Evolutionary conservation across 2,113 vertebrate species (phyloP).

Genomic region (Tauraco erythrolophus): DNA sequence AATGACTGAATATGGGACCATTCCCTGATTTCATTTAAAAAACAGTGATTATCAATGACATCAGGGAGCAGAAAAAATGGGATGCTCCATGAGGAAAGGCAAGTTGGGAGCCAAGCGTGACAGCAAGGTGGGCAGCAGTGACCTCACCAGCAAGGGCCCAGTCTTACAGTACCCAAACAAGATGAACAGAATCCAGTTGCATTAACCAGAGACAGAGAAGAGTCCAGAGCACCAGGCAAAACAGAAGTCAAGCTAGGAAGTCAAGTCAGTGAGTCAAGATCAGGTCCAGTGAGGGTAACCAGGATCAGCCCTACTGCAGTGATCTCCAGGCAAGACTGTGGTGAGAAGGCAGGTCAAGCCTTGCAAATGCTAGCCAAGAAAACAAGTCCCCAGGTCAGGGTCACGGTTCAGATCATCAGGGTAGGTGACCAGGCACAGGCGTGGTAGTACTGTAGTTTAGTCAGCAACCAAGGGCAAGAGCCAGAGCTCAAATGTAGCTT

Average conservation of each 20-base stretch:
- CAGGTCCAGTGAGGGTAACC: neutral
- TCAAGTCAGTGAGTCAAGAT: neutral
- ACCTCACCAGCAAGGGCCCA: neutral
- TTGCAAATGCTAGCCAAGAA: neutral
- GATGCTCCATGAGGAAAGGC: neutral
- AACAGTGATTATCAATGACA: neutral
- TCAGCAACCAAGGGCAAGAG: neutral
- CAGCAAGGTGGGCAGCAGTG: neutral
- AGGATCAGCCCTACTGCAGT: neutral
- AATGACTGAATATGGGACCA: neutral
- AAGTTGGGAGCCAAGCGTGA: neutral
- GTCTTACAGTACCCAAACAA: neutral
- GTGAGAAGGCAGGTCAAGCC: neutral
- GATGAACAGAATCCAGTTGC: neutral
- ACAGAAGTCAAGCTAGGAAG: neutral
- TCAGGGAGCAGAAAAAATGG: neutral
- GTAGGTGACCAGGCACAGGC: neutral
- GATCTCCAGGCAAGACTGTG: neutral
- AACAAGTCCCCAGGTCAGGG: neutral
- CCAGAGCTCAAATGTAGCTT: neutral
- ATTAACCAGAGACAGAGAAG: neutral
- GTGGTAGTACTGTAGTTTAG: neutral
- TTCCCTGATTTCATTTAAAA: neutral
- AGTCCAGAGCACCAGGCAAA: neutral
- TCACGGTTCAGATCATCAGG: neutral